These are phyloP conservation scores for Acropternis orthonyx DNA, from an alignment of 2,797 vertebrate species.

Conservation along the genomic window DNA sequence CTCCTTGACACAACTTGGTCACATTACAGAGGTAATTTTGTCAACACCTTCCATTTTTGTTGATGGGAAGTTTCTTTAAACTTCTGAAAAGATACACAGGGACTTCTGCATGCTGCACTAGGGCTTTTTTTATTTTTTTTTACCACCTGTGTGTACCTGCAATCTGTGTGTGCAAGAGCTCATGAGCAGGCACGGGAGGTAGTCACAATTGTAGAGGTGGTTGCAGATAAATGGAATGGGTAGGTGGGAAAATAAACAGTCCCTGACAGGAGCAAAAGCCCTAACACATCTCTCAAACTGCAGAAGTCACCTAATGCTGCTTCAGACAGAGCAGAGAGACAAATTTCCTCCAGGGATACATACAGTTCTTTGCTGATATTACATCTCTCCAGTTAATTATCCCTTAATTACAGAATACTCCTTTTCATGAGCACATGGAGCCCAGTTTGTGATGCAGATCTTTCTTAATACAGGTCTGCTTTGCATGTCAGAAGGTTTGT, in stretches of 20 bases:
- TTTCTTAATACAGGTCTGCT: background rate
- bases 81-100: background rate
- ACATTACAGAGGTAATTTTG: background rate
- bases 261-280: background rate
- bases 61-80: background rate
- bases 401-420: background rate
- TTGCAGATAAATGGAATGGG: background rate
- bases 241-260: background rate
- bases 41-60: background rate
- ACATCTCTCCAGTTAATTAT: background rate
- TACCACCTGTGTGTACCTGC: fast-evolving
- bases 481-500: background rate
- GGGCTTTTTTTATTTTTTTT: background rate
- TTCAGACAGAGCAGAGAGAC: background rate
- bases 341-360: background rate
- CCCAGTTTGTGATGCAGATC: background rate
- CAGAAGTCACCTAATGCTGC: background rate
- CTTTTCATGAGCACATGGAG: background rate
- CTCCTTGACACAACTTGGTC: background rate
- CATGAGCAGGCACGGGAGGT: fast-evolving
- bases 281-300: background rate
- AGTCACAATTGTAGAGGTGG: background rate
- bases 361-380: background rate
- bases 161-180: background rate
- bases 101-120: background rate